Conservation (phyloP, 2,113 vertebrate species). For the Engraulis encrasicolus region DNA sequence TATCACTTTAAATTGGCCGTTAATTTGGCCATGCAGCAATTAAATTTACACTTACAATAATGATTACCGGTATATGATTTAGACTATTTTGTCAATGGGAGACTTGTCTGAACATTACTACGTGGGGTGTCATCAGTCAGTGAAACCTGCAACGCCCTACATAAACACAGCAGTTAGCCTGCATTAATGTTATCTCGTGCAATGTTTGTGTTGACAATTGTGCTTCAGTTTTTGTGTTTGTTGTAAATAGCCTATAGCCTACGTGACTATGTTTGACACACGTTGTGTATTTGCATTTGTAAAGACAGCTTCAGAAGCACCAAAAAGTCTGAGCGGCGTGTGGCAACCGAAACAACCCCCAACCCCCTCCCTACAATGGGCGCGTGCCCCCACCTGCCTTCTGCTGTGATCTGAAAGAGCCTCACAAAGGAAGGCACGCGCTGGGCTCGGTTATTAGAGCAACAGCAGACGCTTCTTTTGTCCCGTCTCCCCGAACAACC, state of each 20-base stretch:
- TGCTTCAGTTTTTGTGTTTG: background rate
- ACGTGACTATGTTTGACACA: slow-evolving; percentile 40
- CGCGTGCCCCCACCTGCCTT: slow-evolving; percentile 34
- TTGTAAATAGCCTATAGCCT: background rate
- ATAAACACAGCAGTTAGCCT: background rate
- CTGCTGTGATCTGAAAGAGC: slow-evolving; percentile 16
- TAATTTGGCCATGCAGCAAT: too few species aligned
- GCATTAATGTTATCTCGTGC: too few species aligned
- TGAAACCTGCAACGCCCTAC: background rate
- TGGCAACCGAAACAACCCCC: slow-evolving; percentile 11
- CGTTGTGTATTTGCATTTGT: slow-evolving; percentile 52
- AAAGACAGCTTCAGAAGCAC: slow-evolving; percentile 30
- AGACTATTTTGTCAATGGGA: too few species aligned
- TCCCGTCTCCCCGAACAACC: background rate
- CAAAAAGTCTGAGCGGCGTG: slow-evolving; percentile 9
- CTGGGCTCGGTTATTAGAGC: background rate
- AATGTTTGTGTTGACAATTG: background rate
- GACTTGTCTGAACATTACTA: too few species aligned
- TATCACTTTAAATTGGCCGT: background rate
- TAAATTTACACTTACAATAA: too few species aligned
- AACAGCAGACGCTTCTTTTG: background rate
- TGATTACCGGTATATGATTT: too few species aligned
- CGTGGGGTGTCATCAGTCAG: too few species aligned
- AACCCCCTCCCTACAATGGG: slow-evolving; percentile 31
- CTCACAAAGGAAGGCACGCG: slow-evolving; percentile 14